phyloP scores from a whole-genome alignment of 2,113 vertebrate genomes.

The Centrocercus urophasianus region DNA sequence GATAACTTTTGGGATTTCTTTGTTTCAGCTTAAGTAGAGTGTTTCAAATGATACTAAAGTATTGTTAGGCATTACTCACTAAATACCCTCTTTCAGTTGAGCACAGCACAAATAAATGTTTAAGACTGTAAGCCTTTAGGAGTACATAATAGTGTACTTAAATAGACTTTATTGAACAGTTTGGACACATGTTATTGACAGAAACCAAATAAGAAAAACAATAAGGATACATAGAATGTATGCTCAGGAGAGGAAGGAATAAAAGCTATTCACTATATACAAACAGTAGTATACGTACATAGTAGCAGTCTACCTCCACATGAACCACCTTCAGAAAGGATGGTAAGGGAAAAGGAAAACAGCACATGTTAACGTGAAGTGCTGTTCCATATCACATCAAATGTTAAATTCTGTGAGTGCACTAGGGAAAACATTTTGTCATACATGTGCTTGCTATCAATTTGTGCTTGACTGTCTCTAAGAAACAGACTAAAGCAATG shows the following conservation, averaged over 20 bases:
- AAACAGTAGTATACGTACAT: background rate
- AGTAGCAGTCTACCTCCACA: background rate
- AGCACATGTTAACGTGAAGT: conserved; percentile 11
- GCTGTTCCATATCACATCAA: background rate
- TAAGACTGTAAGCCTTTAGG: background rate
- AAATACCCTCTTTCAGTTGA: background rate
- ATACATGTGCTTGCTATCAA: conserved; percentile 53
- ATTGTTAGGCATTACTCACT: background rate
- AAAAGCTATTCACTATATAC: background rate
- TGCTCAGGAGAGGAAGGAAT: background rate
- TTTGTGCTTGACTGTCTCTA: conserved; percentile 53
- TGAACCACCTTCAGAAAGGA: background rate
- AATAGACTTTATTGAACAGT: background rate
- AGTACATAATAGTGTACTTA: background rate
- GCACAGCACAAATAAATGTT: background rate
- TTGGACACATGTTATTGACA: background rate
- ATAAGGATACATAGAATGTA: background rate
- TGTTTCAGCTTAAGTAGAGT: background rate
- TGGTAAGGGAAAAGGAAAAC: background rate
- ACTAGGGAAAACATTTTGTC: conserved; percentile 57
- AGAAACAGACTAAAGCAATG: conserved; percentile 59
- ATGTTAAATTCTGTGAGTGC: background rate
- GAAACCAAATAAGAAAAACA: background rate
- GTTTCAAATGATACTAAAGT: background rate
- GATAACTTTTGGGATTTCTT: background rate